Evolutionary conservation across 2,888 invertebrate species (phyloP).

Genomic region (Tiphia femorata): DNA sequence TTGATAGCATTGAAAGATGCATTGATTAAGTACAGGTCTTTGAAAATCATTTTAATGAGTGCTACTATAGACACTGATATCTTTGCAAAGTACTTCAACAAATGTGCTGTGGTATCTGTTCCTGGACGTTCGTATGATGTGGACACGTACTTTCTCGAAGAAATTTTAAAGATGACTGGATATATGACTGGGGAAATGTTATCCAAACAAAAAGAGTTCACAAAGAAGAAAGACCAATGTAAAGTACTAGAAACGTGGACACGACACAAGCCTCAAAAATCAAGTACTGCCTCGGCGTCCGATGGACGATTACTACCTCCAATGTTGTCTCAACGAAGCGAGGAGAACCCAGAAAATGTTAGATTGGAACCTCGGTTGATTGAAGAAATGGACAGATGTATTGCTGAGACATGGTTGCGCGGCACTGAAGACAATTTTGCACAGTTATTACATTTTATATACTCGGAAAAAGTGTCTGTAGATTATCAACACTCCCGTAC

Average conservation of each 20-base stretch:
- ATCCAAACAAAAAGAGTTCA: conserved; percentile 56
- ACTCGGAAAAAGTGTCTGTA: conserved; percentile 82
- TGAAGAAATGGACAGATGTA: conserved; percentile 78
- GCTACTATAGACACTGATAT: conserved; percentile 90
- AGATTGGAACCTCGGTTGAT: conserved; percentile 71
- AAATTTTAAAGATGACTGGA: conserved; percentile 77
- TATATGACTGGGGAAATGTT: conserved; percentile 73
- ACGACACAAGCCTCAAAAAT: conserved; percentile 49
- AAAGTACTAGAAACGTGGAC: conserved; percentile 68
- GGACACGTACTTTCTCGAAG: conserved; percentile 83
- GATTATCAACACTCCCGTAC: conserved; percentile 78
- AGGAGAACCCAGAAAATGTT: conserved; percentile 67
- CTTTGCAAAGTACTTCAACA: conserved; percentile 87
- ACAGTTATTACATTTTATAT: conserved; percentile 82
- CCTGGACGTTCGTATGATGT: conserved; percentile 84
- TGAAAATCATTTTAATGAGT: conserved; percentile 93
- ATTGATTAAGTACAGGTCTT: conserved; percentile 76
- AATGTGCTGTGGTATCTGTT: conserved; percentile 82
- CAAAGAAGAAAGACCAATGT: conserved; percentile 63
- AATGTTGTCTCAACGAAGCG: conserved; percentile 59
- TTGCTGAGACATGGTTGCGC: conserved; percentile 74
- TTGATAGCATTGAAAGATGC: conserved; percentile 87
- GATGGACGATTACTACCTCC: conserved; percentile 48
- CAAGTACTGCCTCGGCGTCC: conserved; percentile 36
- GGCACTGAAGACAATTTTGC: conserved; percentile 78